These are phyloP conservation scores for Irena cyanogastra DNA, from an alignment of 2,113 vertebrate species.

Conservation along the genomic window DNA sequence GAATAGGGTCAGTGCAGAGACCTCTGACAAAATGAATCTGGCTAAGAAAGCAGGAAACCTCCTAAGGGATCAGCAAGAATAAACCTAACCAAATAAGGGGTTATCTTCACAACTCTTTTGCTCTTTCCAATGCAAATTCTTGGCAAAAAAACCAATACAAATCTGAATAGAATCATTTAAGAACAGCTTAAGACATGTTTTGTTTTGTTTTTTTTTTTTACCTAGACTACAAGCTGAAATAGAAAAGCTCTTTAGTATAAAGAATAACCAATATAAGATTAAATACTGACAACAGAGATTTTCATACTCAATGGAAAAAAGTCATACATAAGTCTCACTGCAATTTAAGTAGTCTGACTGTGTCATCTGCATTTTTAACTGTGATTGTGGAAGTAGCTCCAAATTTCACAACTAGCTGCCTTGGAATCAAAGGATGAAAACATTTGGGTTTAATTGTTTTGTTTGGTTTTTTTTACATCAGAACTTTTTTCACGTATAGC, in stretches of 20 bases:
- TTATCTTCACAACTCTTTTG: background rate
- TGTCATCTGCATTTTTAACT: background rate
- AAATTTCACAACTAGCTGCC: background rate
- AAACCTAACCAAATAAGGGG: background rate
- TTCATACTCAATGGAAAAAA: background rate
- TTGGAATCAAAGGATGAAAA: background rate
- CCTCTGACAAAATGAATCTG: background rate
- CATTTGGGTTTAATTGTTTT: background rate
- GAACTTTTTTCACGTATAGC: background rate
- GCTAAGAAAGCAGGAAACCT: background rate
- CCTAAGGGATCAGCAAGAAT: background rate
- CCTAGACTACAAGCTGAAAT: background rate
- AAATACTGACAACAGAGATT: background rate
- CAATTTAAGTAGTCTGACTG: background rate
- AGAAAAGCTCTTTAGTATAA: background rate
- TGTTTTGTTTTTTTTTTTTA: background rate
- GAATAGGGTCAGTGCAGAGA: background rate
- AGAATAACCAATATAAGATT: background rate
- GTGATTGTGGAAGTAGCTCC: background rate
- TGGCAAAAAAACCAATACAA: background rate
- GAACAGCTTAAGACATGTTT: no score
- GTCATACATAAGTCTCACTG: background rate
- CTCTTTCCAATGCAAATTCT: background rate
- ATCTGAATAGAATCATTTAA: background rate
- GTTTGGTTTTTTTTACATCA: background rate